These are phyloP conservation scores for Adrianichthys oophorus DNA, from an alignment of 2,797 vertebrate species.

Conservation along the genomic window DNA sequence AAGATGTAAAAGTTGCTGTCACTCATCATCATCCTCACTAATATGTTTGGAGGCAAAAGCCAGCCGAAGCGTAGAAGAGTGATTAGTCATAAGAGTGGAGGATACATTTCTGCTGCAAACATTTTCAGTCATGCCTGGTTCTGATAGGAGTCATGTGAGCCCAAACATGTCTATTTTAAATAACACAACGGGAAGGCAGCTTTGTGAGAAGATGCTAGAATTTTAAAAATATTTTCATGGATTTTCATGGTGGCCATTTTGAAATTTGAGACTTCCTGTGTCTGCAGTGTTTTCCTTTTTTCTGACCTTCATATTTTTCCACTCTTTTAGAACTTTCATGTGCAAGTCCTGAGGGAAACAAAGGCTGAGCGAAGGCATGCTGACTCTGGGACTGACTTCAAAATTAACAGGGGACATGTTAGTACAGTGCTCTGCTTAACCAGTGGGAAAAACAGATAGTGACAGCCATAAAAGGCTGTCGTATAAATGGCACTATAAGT, in stretches of 20 bases:
- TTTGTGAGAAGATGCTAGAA: slow-evolving; percentile 15
- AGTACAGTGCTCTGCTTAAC: slow-evolving; percentile 42
- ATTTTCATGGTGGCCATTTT: slow-evolving; percentile 37
- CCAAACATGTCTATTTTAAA: slow-evolving; percentile 30
- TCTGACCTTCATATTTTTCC: slow-evolving; percentile 67
- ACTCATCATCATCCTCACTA: slow-evolving; percentile 68
- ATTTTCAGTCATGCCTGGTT: not conserved
- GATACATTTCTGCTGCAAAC: slow-evolving; percentile 21
- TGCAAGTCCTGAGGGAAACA: slow-evolving; percentile 54
- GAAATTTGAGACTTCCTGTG: slow-evolving; percentile 29
- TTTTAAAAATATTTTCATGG: slow-evolving; percentile 9
- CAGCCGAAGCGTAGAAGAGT: slow-evolving; percentile 45
- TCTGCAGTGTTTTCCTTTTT: slow-evolving; percentile 33
- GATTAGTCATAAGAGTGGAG: slow-evolving; percentile 48
- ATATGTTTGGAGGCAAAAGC: slow-evolving; percentile 67
- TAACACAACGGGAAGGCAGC: slow-evolving; percentile 25
- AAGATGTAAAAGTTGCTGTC: slow-evolving; percentile 69
- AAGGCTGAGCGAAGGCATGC: slow-evolving; percentile 35
- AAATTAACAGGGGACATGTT: slow-evolving; percentile 49
- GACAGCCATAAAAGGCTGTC: slow-evolving; percentile 59
- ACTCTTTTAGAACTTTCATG: slow-evolving; percentile 37
- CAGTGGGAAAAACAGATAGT: slow-evolving; percentile 60
- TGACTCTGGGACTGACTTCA: slow-evolving; percentile 50
- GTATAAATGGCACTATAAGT: slow-evolving; percentile 38
- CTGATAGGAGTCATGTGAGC: slow-evolving; percentile 1